Evolutionary conservation across 2,888 invertebrate species (phyloP), one percentile per base, ranked within the genome.

Genomic region (Ectemnius continuus): DNA sequence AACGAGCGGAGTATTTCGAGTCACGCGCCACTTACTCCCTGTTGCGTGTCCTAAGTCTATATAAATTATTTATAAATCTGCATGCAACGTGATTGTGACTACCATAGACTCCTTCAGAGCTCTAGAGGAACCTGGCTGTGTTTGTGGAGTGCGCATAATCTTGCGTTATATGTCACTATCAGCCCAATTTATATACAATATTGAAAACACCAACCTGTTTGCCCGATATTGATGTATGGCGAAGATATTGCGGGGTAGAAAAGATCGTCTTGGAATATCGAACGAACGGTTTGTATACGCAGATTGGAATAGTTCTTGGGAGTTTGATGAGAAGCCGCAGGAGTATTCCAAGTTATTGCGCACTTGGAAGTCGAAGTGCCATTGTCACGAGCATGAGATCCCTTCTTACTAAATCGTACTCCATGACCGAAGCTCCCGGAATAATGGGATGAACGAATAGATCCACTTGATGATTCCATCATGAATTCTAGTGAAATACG

Each of bases 11-110:
- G 16, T 16, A 52, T 52, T 52, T 52, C 52, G 11, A 14, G 52
- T 52, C 52, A 52, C 52, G 52, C 52, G 52, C 52, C 5, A 16
- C 52, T 52, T 16, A 14, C 52, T 52, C 16, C 0, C 1, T 5
- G 52, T 52, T 16, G 16, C 52, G 52, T 52, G 16, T 36, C 36
- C 36, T 36, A 36, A 52, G 52, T 52, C 52, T 14, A 52, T 16
- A 52, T 52, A 52, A 52, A 52, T 52, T 52, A 52, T 52, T 52
- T 52, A 52, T 52, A 52, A 52, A 52, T 52, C 52, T 52, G 6
- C 16, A 52, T 52, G 52, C 52, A 52, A 14, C 52, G 5, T 6
- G n/a, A 16, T 6, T 16, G 52, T 16, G 4, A 52, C n/a, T 52
- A 36, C 11, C 52, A 52, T 1, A 3, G 4, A 16, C 14, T 52